Evolutionary conservation across 2,113 vertebrate species (phyloP).

Genomic region (Tragulus kanchil): DNA sequence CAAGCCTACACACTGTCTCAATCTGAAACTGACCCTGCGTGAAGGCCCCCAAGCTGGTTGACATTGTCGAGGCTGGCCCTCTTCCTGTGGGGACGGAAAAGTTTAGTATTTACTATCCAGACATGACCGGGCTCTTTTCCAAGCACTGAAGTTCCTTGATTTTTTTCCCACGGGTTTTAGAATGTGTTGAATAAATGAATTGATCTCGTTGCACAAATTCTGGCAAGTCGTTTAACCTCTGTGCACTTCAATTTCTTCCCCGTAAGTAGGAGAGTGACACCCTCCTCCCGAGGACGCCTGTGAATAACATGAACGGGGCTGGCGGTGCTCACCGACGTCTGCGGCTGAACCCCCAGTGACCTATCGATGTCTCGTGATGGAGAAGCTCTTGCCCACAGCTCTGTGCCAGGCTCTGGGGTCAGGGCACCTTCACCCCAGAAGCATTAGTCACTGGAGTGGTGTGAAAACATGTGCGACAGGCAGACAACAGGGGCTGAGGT

Average conservation of each 20-base stretch:
- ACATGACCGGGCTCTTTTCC: neutral
- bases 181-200: constrained; percentile 16
- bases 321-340: fast-evolving
- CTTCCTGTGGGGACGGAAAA: fast-evolving
- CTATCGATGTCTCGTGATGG: fast-evolving
- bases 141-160: neutral
- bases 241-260: neutral
- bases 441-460: fast-evolving
- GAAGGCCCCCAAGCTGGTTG: fast-evolving
- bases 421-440: neutral
- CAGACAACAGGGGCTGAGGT: fast-evolving
- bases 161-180: neutral
- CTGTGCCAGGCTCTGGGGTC: neutral
- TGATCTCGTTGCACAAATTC: neutral
- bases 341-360: fast-evolving
- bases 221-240: neutral
- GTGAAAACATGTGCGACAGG: fast-evolving
- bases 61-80: neutral
- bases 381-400: neutral
- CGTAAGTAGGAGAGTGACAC: fast-evolving
- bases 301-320: fast-evolving
- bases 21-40: fast-evolving
- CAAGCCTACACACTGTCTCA: neutral
- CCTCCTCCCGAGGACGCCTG: fast-evolving
- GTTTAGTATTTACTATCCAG: neutral